phyloP scores from a whole-genome alignment of 2,113 vertebrate genomes.

The Rutilus rutilus region DNA sequence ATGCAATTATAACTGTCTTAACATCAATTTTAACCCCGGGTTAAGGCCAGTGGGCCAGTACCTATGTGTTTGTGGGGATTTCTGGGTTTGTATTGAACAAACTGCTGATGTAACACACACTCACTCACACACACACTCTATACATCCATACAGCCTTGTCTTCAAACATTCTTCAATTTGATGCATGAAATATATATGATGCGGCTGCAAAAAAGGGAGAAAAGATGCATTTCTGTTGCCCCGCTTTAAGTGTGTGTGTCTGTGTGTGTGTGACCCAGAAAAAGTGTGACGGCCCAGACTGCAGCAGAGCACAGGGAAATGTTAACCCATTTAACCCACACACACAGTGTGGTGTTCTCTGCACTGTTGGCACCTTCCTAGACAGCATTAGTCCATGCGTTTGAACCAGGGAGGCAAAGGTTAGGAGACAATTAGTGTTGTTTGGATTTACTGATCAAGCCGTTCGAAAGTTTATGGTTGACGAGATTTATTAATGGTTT shows the following conservation, averaged over 20 bases:
- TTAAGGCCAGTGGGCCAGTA: not conserved
- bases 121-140: not conserved
- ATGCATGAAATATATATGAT: not conserved
- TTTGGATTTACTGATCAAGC: too few species aligned
- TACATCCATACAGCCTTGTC: not conserved
- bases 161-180: not conserved
- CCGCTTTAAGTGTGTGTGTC: not conserved
- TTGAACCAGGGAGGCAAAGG: not conserved
- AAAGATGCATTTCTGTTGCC: not conserved
- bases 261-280: not conserved
- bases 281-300: not conserved
- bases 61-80: not conserved
- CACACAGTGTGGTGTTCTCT: not conserved
- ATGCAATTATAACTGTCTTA: not conserved
- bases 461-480: not conserved
- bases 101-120: not conserved
- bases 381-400: not conserved
- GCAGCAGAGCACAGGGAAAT: conserved; percentile 3
- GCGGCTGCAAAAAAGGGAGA: not conserved
- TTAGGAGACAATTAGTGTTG: too few species aligned
- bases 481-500: not conserved
- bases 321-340: not conserved
- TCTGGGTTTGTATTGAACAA: not conserved
- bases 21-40: not conserved
- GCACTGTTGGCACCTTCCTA: not conserved